phyloP scores from a whole-genome alignment of 2,797 vertebrate species.

The Delichon dasypus region DNA sequence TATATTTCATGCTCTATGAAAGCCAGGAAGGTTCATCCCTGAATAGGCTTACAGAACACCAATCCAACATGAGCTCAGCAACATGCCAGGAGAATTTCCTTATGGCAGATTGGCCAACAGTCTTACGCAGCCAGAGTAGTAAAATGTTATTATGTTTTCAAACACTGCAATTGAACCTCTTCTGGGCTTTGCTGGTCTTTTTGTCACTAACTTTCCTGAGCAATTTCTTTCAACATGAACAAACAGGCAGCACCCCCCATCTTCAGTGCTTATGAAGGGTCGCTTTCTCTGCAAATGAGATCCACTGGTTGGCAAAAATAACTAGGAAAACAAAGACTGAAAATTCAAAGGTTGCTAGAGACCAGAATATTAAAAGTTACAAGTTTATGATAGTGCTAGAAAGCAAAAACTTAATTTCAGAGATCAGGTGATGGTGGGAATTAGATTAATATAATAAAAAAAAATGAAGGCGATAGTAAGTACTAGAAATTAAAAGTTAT shows the following conservation, averaged over 20 bases:
- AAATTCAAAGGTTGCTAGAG: background rate
- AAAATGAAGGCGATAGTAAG: background rate
- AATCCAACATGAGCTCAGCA: background rate
- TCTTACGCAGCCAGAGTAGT: background rate
- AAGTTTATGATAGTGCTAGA: background rate
- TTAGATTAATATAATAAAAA: background rate
- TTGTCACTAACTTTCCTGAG: background rate
- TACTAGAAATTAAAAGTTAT: background rate
- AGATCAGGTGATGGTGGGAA: background rate
- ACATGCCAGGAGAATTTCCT: fast-evolving
- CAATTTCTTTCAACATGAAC: background rate
- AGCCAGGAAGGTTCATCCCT: background rate
- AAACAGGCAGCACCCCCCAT: background rate
- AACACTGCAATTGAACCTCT: background rate
- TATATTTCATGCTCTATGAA: background rate
- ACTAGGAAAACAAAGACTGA: background rate
- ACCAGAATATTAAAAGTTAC: background rate
- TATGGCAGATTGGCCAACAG: background rate
- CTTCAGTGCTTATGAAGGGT: fast-evolving
- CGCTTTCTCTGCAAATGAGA: background rate
- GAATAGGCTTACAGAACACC: background rate
- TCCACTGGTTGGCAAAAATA: background rate
- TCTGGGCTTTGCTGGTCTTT: background rate
- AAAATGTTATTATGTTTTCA: background rate
- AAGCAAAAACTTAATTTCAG: background rate